Conservation (phyloP, 1,140 invertebrate genomes). For the Lutraria rhynchaena region DNA sequence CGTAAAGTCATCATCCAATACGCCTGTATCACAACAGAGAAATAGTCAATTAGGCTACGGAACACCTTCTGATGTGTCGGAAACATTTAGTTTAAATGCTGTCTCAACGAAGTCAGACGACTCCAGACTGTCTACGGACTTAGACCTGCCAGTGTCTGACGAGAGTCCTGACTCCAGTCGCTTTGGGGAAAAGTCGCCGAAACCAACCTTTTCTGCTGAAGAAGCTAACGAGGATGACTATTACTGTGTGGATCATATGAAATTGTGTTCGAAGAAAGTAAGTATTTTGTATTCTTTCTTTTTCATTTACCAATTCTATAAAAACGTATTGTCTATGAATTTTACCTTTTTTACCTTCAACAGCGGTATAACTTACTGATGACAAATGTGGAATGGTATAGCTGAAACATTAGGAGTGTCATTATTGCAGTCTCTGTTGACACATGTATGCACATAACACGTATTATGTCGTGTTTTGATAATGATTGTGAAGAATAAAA, state of each 20-base stretch:
- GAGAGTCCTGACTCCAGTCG: background rate
- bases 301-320: background rate
- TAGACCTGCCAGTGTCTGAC: slow-evolving; percentile 4
- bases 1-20: background rate
- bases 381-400: too few relatives aligned
- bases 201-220: background rate
- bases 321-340: too few relatives aligned
- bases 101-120: background rate
- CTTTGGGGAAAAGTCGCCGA: background rate
- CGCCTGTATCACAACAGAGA: background rate
- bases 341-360: too few relatives aligned
- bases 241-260: slow-evolving; percentile 45
- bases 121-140: background rate
- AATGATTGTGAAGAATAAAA: too few relatives aligned
- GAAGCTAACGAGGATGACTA: background rate
- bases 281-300: background rate
- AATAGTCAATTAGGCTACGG: background rate
- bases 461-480: too few relatives aligned
- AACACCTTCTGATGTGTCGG: background rate
- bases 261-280: slow-evolving; percentile 23
- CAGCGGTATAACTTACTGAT: too few relatives aligned
- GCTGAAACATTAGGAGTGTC: too few relatives aligned
- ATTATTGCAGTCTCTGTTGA: too few relatives aligned
- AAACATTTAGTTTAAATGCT: background rate
- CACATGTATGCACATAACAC: too few relatives aligned